Base-by-base conservation (phyloP, 2,797 vertebrate genomes). In the Acomys russatus region DNA sequence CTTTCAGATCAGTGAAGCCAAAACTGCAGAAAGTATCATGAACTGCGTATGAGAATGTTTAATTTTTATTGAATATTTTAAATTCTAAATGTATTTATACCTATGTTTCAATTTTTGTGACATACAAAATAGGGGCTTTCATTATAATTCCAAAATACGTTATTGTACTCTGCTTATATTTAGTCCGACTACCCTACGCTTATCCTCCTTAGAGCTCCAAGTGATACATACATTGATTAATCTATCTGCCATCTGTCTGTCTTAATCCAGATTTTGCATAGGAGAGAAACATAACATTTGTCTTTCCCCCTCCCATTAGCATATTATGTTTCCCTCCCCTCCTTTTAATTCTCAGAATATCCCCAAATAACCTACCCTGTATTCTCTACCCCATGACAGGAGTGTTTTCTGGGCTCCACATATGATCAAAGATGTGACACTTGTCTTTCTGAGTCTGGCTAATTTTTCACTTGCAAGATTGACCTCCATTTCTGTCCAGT, bases 31-130 rank as follows among this genome's bases (percentile, higher is more conserved):
- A 92, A 86, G 64, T n/a, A 33, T 54, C 71, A 9, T 28, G 28
- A 90, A 92, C 22, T 80, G 90, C 17, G 28, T 88, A 56, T 92
- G 92, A 80, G 6, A 68, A 70, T 83, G 82, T 64, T 77, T 73
- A 12, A 54, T 18, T 82, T 88, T 77, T 83, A 77, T 79, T 4
- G 25, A 85, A 85, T 79, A 59, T 3, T 33, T 95, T 96, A 91
- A 77, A 88, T 90, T 97, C n/a, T 80, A 84, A 92, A 59, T 88
- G n/a, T 89, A 59, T 94, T 73, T n/a, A 8, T 15, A 35, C 14
- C 4, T 85, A 77, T 77, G 6, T 84, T 83, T 71, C 44, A n/a
- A 54, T 89, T 77, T 63, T 61, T 88, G 25, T 90, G 61, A 10
- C 22, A 51, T 54, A 44, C 22, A 90, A 77, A 73, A 35, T 25